Conservation (phyloP, 2,113 vertebrate species). For the Myodes glareolus region DNA sequence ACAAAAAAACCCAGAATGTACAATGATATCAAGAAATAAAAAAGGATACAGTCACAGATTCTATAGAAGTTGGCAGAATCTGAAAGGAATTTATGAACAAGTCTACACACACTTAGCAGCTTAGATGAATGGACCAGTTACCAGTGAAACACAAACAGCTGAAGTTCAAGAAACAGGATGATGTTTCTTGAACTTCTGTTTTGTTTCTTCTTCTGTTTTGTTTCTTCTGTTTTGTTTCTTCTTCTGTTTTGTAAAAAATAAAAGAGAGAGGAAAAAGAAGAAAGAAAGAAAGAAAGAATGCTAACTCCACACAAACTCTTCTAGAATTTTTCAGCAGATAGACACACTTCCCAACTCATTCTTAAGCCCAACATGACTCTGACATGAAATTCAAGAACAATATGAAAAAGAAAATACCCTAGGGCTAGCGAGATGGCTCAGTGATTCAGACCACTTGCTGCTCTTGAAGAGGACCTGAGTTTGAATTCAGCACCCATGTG, state of each 20-base stretch:
- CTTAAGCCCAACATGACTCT: not conserved
- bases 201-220: not conserved
- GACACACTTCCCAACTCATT: not conserved
- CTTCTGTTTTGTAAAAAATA: not conserved
- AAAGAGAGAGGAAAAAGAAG: too few relatives aligned
- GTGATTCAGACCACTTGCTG: not conserved
- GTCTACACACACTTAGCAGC: not conserved
- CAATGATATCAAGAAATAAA: not conserved
- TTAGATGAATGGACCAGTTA: not conserved
- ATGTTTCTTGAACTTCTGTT: not conserved
- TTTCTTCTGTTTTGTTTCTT: too few relatives aligned
- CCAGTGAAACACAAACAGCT: not conserved
- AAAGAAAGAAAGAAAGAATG: not conserved
- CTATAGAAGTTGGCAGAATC: not conserved
- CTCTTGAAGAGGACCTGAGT: not conserved
- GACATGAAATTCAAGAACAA: not conserved
- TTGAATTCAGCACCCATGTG: not conserved
- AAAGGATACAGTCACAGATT: not conserved
- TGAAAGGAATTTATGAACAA: not conserved
- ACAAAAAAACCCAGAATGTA: not conserved
- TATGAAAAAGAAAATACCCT: not conserved
- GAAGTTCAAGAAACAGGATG: not conserved
- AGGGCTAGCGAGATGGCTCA: not conserved
- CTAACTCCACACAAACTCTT: constrained; percentile 5
- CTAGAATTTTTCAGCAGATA: constrained; percentile 17